Percentiles rank a stretch among this genome's conserved stretches.
Evolutionary conservation across 2,888 invertebrate genomes (phyloP).

Genomic region (Xestia rhomboidea): DNA sequence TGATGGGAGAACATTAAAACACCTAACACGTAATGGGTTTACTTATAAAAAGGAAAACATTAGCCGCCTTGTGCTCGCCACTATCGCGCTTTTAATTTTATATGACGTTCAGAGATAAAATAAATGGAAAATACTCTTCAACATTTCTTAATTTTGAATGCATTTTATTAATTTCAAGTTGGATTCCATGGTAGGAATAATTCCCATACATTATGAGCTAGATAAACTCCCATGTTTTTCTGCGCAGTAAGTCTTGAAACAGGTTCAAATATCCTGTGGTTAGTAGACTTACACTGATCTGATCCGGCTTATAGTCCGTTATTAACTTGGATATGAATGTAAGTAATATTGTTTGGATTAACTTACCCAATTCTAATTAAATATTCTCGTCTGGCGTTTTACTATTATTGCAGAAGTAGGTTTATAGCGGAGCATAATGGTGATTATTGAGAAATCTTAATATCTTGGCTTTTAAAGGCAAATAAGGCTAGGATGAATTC

Average conservation of each 20-base stretch:
- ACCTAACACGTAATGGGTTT: conserved; percentile 60
- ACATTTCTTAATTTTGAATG: conserved; percentile 58
- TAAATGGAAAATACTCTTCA: conserved; percentile 59
- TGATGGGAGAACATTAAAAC: conserved; percentile 49
- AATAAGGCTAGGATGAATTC: not conserved
- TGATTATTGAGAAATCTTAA: conserved; percentile 6
- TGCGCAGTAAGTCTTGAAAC: conserved; percentile 40
- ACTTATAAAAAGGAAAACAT: conserved; percentile 62
- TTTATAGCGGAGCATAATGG: not conserved
- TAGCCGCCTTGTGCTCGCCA: conserved; percentile 59
- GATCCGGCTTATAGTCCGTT: conserved; percentile 49
- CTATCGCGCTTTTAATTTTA: conserved; percentile 68
- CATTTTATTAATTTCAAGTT: conserved; percentile 32
- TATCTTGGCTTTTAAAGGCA: not conserved
- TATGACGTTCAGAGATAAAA: conserved; percentile 64
- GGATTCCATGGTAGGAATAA: conserved; percentile 42
- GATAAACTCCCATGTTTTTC: conserved; percentile 51
- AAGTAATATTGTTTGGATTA: conserved; percentile 56
- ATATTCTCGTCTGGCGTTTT: conserved; percentile 14
- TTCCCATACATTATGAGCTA: conserved; percentile 50
- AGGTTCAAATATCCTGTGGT: conserved; percentile 51
- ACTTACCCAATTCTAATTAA: conserved; percentile 37
- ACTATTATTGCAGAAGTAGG: not conserved
- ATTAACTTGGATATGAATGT: conserved; percentile 32
- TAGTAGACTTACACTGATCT: conserved; percentile 23